phyloP scores from a whole-genome alignment of 2,888 invertebrate species.

The Aphrophora alni region DNA sequence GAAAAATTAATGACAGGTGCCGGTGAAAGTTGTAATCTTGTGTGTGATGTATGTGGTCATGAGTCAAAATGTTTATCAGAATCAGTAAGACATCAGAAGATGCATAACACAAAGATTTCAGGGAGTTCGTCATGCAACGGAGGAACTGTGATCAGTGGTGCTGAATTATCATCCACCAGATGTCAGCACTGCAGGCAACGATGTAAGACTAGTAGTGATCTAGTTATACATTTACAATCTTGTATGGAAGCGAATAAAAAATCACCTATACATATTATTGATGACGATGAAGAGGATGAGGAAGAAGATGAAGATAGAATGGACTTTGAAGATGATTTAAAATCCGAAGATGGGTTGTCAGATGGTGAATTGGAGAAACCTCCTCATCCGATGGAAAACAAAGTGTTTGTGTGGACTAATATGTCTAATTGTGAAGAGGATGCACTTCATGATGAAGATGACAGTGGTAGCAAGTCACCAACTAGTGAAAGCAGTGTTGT shows the following conservation, averaged over 20 bases:
- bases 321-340: slow-evolving; percentile 27
- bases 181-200: slow-evolving; percentile 87
- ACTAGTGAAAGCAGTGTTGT: slow-evolving; percentile 55
- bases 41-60: slow-evolving; percentile 74
- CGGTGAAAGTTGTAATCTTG: slow-evolving; percentile 67
- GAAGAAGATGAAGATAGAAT: slow-evolving; percentile 53
- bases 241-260: slow-evolving; percentile 59
- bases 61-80: slow-evolving; percentile 83
- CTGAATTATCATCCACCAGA: slow-evolving; percentile 66
- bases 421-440: slow-evolving; percentile 60
- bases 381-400: slow-evolving; percentile 80
- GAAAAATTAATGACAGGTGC: slow-evolving; percentile 72
- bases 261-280: slow-evolving; percentile 17
- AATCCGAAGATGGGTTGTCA: slow-evolving; percentile 15
- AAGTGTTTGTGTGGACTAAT: slow-evolving; percentile 81
- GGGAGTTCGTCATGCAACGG: slow-evolving; percentile 26
- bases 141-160: slow-evolving; percentile 31
- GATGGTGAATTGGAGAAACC: slow-evolving; percentile 11
- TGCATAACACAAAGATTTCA: slow-evolving; percentile 49
- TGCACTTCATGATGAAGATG: slow-evolving; percentile 57
- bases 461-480: slow-evolving; percentile 53
- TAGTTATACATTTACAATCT: slow-evolving; percentile 75
- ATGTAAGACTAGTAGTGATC: slow-evolving; percentile 83
- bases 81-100: slow-evolving; percentile 77
- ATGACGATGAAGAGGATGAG: slow-evolving; percentile 43